Evolutionary conservation across 92 coral and sea anemone genomes (phyloP), one percentile per base, ranked within the genome.

Genomic region (Desmophyllum pertusum): DNA sequence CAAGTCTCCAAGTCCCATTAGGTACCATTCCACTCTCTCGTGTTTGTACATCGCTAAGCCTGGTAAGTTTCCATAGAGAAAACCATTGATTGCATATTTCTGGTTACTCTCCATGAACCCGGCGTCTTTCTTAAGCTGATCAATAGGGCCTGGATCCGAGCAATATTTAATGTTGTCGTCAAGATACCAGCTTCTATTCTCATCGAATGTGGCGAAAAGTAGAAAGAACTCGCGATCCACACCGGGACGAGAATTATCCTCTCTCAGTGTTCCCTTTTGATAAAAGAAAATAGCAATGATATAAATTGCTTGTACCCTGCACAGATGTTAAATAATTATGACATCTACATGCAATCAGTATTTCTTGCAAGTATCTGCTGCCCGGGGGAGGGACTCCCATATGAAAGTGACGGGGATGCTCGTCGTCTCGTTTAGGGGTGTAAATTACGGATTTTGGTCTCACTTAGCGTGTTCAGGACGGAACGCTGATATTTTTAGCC

Each of bases 131-230:
- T 85, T 85, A 13, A 80, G 84, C 36, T 45, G 75, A 25, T 48
- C 65, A 23, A 80, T 18, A 36, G 84, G 76, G 30, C 84, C 84
- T 45, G 84, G 86, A 70, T 80, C 59, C n/a, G 88, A 82, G 70
- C 88, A 83, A 46, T 81, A 86, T 9, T 73, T 40, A 19, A 88
- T 89, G 80, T 92, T 92, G 19, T 92, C 89, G 39, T 92, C 93
- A 11, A 92, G 78, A 77, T 95, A 95, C 98, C 98, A 95, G 85
- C 95, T 93, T 63, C 90, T 85, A 55, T 91, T 91, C 73, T 95
- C 98, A 73, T 95, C 97, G 52, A 93, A 82, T 15, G 93, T 93
- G 39, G 93, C 88, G 73, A 95, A 95, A 31, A 90, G 93, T 23
- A 95, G 83, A 31, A 95, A 91, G 85, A 93, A 93, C 40, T 93